phyloP scores from a whole-genome alignment of 2,888 invertebrate species.

The Chymomyza procnemis region DNA sequence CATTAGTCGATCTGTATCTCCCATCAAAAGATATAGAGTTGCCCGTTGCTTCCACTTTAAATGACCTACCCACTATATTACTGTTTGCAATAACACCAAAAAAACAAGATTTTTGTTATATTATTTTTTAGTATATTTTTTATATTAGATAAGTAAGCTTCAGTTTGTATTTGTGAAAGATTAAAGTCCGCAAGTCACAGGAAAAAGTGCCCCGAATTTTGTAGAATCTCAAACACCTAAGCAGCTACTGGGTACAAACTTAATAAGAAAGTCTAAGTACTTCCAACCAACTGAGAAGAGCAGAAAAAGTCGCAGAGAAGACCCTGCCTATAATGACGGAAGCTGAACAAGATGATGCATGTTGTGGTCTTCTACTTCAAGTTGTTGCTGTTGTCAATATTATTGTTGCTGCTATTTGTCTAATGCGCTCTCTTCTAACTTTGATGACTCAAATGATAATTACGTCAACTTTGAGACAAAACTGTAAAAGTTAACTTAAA shows the following conservation, averaged over 20 bases:
- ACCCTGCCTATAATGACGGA: slow-evolving; percentile 44
- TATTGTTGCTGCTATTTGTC: background rate
- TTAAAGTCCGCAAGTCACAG: no score
- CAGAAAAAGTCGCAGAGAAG: slow-evolving; percentile 16
- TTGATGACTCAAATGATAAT: slow-evolving; percentile 62
- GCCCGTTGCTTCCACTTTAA: no score
- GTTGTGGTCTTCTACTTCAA: background rate
- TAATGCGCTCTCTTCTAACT: background rate
- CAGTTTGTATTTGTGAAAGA: no score
- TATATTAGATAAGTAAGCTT: no score
- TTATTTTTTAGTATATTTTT: no score
- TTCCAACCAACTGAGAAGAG: slow-evolving; percentile 12
- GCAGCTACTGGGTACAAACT: background rate
- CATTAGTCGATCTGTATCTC: no score
- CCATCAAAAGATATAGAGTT: no score
- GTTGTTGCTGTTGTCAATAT: background rate
- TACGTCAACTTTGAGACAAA: slow-evolving; percentile 59
- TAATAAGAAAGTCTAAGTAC: background rate
- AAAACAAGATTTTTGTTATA: no score
- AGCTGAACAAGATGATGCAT: slow-evolving; percentile 47
- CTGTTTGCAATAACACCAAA: no score
- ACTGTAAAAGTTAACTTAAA: slow-evolving; percentile 40
- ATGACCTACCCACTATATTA: no score
- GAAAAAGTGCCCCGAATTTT: no score
- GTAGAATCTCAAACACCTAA: no score